Percentiles rank a stretch among this genome's conserved stretches.
Conservation (phyloP, 2,113 vertebrate genomes). For the Vimba vimba region DNA sequence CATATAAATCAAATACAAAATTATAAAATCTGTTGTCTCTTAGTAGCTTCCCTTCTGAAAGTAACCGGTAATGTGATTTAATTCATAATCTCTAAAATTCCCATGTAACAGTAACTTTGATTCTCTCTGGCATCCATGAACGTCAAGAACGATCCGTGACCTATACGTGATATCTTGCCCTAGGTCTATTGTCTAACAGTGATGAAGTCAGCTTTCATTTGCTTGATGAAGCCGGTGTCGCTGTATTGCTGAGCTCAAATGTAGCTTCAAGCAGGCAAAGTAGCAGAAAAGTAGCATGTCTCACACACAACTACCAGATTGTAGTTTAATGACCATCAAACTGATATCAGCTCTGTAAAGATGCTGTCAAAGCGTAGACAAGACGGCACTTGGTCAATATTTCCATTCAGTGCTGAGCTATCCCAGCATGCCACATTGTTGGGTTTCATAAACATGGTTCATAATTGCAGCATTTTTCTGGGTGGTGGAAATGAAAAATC, state of each 20-base stretch:
- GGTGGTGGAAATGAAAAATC: slow-evolving; percentile 43
- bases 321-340: slow-evolving; percentile 18
- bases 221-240: slow-evolving; percentile 21
- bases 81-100: slow-evolving; percentile 69
- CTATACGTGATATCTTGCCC: slow-evolving; percentile 24
- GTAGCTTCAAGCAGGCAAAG: slow-evolving; percentile 36
- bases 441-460: slow-evolving; percentile 36
- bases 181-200: slow-evolving; percentile 34
- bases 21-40: slow-evolving; percentile 81
- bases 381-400: slow-evolving; percentile 33
- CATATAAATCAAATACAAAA: slow-evolving; percentile 87
- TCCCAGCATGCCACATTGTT: slow-evolving; percentile 43
- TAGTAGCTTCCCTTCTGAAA: slow-evolving; percentile 70
- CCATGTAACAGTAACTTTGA: slow-evolving; percentile 58
- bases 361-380: slow-evolving; percentile 18
- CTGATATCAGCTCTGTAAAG: slow-evolving; percentile 26
- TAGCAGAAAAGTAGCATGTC: slow-evolving; percentile 26
- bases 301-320: slow-evolving; percentile 18
- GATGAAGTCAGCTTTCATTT: slow-evolving; percentile 44
- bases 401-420: slow-evolving; percentile 36
- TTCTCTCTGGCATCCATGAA: slow-evolving; percentile 60
- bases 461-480: slow-evolving; percentile 55
- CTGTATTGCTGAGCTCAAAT: slow-evolving; percentile 7
- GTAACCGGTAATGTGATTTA: slow-evolving; percentile 66
- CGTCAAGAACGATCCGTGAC: slow-evolving; percentile 50